These are phyloP conservation scores for Tetanocera ferruginea DNA, from an alignment of 2,888 invertebrate species.

Conservation along the genomic window DNA sequence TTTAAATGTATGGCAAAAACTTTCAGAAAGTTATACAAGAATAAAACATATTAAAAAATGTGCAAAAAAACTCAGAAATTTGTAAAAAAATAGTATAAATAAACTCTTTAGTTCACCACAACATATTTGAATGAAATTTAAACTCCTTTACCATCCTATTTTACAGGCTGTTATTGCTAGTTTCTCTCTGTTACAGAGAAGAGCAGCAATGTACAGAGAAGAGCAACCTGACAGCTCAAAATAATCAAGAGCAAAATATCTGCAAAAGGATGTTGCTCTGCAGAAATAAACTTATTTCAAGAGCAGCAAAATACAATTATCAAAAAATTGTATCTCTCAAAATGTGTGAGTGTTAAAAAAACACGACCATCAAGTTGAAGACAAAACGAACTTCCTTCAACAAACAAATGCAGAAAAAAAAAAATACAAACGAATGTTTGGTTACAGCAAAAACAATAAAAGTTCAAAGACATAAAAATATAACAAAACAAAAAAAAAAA, in stretches of 20 bases:
- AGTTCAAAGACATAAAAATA: not conserved
- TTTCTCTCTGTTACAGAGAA: too few relatives aligned
- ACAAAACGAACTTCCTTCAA: not conserved
- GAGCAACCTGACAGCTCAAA: not conserved
- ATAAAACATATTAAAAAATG: too few relatives aligned
- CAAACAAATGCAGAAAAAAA: not conserved
- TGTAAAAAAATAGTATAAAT: too few relatives aligned
- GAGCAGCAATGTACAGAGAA: too few relatives aligned
- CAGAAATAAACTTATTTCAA: not conserved
- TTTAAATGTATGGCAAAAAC: too few relatives aligned
- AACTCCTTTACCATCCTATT: too few relatives aligned
- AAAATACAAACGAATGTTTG: not conserved
- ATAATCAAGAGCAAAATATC: not conserved
- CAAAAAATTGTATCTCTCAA: not conserved
- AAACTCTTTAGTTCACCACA: too few relatives aligned
- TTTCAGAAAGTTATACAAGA: too few relatives aligned
- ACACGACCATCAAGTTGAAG: not conserved
- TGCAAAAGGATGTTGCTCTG: not conserved
- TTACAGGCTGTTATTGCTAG: too few relatives aligned
- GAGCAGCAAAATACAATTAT: not conserved
- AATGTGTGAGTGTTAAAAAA: not conserved
- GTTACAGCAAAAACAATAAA: slow-evolving; percentile 8
- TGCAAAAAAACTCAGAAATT: too few relatives aligned
- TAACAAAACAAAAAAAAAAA: not conserved
- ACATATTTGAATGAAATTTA: too few relatives aligned